A percentile compares a stretch with the other conserved stretches of the same genome.
These are phyloP conservation scores for Pogonomyrmex californicus DNA, from an alignment of 1,140 invertebrate species.

Conservation along the genomic window DNA sequence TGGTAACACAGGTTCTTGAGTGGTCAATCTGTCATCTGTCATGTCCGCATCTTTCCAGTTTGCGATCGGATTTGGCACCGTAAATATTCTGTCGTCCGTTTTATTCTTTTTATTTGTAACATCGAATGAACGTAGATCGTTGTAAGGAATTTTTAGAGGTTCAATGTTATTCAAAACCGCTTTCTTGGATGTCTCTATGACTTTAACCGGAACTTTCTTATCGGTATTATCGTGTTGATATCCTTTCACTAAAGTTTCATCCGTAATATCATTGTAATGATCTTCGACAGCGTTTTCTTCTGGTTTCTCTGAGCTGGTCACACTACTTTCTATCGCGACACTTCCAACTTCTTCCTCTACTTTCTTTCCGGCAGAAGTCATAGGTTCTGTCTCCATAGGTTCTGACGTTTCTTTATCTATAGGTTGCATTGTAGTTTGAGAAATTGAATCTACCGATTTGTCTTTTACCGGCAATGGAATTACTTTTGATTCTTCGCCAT, in stretches of 20 bases:
- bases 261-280: conserved; percentile 84
- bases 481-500: conserved; percentile 64
- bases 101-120: background rate
- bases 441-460: conserved; percentile 36
- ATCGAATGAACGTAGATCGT: conserved; percentile 30
- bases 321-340: background rate
- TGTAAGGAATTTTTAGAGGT: background rate
- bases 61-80: conserved; percentile 10
- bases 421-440: conserved; percentile 5
- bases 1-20: conserved; percentile 83
- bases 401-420: conserved; percentile 25
- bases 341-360: conserved; percentile 6
- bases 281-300: conserved; percentile 82
- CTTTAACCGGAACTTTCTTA: conserved; percentile 42
- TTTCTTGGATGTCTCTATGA: conserved; percentile 51
- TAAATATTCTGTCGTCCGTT: background rate
- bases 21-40: conserved; percentile 81
- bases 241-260: conserved; percentile 77
- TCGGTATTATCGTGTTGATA: conserved; percentile 62
- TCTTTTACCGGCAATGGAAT: conserved; percentile 59
- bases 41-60: conserved; percentile 52
- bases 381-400: conserved; percentile 18
- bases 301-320: conserved; percentile 69
- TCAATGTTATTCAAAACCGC: conserved; percentile 15
- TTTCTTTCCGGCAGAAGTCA: background rate